Conservation (phyloP, 1,140 invertebrate species). For the Gonatopus flavifemur region DNA sequence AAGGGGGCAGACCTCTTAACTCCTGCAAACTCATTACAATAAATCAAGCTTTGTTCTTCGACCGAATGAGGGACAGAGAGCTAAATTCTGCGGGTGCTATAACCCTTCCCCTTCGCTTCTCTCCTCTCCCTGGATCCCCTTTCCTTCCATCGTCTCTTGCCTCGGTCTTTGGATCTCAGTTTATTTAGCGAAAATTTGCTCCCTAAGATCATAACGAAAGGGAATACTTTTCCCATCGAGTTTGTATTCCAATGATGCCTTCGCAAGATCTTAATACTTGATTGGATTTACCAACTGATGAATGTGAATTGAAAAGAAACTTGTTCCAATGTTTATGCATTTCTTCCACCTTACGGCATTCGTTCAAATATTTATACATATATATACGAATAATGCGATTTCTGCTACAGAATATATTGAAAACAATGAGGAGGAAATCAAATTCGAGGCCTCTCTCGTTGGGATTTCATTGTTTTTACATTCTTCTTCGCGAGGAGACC, state of each 20-base stretch:
- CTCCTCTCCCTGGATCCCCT: constrained; percentile 1
- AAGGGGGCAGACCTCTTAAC: constrained; percentile 52
- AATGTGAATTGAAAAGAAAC: too few species aligned
- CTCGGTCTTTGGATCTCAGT: constrained; percentile 15
- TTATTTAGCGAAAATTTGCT: neutral
- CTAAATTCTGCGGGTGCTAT: constrained; percentile 52
- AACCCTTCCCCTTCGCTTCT: constrained; percentile 35
- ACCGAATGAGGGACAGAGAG: constrained; percentile 45
- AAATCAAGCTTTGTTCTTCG: constrained; percentile 61
- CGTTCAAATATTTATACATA: neutral
- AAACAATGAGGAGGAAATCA: too few species aligned
- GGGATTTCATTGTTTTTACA: too few species aligned
- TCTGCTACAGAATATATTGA: too few species aligned
- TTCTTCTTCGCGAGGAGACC: too few species aligned
- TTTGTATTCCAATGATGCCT: neutral
- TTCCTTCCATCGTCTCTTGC: constrained; percentile 9
- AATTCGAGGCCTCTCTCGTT: too few species aligned
- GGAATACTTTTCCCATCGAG: neutral
- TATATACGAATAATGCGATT: neutral
- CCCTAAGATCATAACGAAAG: constrained; percentile 3
- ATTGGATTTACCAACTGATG: too few species aligned
- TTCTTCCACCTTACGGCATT: too few species aligned
- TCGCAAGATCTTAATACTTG: too few species aligned
- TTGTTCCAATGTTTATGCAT: too few species aligned
- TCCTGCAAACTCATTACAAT: constrained; percentile 60